Conservation (phyloP, 2,888 invertebrate species). For the Punctoribates punctum region DNA sequence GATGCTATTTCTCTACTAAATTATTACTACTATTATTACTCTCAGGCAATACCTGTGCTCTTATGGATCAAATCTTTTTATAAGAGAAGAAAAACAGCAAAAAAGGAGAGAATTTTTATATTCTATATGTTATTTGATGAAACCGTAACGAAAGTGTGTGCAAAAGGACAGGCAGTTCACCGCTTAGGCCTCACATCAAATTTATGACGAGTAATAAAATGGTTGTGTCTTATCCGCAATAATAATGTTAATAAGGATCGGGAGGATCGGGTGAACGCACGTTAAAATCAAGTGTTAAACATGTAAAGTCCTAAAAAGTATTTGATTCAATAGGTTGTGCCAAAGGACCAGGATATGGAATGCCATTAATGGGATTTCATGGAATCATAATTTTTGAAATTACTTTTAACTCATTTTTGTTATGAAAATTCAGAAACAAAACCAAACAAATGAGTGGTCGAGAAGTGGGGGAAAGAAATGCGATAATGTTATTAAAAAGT, state of each 20-base stretch:
- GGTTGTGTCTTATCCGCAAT: not conserved
- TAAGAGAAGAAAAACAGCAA: not conserved
- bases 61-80: not conserved
- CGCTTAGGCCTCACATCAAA: not conserved
- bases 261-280: constrained; percentile 17
- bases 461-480: not conserved
- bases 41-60: not conserved
- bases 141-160: not conserved
- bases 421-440: not conserved
- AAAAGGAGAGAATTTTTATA: not conserved
- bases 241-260: not conserved
- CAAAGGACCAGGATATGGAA: constrained; percentile 5
- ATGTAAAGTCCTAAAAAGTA: not conserved
- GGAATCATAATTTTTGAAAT: not conserved
- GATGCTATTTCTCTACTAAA: constrained; percentile 4
- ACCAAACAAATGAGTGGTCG: not conserved
- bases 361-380: not conserved
- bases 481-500: not conserved
- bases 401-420: not conserved
- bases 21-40: constrained; percentile 6
- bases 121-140: not conserved
- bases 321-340: not conserved
- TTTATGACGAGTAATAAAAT: not conserved
- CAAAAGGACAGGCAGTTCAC: not conserved
- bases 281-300: not conserved